These are phyloP conservation scores for Gephyroberyx darwinii DNA, from an alignment of 2,797 vertebrate genomes.

Conservation along the genomic window DNA sequence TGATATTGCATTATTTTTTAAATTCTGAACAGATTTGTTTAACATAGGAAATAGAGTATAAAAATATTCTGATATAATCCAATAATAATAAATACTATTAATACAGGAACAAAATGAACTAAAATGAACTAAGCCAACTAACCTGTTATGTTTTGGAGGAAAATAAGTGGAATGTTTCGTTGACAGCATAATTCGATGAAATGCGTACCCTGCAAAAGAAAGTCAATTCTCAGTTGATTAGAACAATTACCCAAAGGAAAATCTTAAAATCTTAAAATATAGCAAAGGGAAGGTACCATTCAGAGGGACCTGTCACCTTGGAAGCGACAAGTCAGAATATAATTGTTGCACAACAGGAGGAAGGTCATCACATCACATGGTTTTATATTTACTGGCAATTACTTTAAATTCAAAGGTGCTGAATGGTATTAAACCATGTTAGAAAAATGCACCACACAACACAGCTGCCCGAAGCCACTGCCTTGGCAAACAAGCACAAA, in stretches of 20 bases:
- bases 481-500: constrained; percentile 47
- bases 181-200: constrained; percentile 98
- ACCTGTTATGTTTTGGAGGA: constrained; percentile 98
- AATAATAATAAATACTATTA: background rate
- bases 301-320: constrained; percentile 4
- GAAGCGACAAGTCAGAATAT: background rate
- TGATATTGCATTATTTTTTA: background rate
- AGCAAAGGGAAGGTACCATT: constrained; percentile 6
- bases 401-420: constrained; percentile 26
- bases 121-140: constrained; percentile 38
- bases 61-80: background rate
- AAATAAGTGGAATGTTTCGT: constrained; percentile 93
- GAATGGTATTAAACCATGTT: constrained; percentile 39
- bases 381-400: constrained; percentile 35
- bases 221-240: background rate
- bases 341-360: constrained; percentile 21
- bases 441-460: constrained; percentile 23
- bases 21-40: background rate
- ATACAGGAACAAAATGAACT: background rate
- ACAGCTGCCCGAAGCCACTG: constrained; percentile 28
- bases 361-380: constrained; percentile 7
- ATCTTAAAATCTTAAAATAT: constrained; percentile 3
- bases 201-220: constrained; percentile 88
- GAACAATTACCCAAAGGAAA: constrained; percentile 18
- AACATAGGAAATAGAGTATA: background rate